Evolutionary conservation across 1,140 invertebrate species (phyloP).

Genomic region (Penaeus indicus): DNA sequence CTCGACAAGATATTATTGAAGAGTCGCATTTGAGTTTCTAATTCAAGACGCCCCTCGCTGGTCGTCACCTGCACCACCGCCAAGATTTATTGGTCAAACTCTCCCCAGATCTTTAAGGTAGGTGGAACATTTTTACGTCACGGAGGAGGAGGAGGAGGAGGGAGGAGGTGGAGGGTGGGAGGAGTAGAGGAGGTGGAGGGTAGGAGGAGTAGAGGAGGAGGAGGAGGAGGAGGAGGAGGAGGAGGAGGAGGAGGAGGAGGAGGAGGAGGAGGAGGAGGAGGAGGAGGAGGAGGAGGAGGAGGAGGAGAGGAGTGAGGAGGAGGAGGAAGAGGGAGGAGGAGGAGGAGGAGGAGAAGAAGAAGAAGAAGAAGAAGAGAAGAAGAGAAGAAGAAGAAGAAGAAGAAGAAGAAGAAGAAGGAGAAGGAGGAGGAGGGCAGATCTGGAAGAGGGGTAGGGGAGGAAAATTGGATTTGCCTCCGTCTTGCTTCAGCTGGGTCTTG

Average conservation of each 20-base stretch:
- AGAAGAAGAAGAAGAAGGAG: no score
- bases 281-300: not conserved
- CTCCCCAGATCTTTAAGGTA: conserved; percentile 46
- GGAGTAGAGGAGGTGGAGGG: no score
- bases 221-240: not conserved
- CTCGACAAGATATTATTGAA: no score
- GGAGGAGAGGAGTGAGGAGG: no score
- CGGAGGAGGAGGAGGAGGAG: conserved; percentile 6
- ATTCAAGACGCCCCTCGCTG: not conserved
- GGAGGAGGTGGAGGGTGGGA: not conserved
- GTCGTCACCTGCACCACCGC: conserved; percentile 20
- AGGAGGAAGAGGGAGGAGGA: not conserved
- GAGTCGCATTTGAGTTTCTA: not conserved
- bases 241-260: not conserved
- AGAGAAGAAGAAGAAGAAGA: not conserved
- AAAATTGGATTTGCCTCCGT: no score
- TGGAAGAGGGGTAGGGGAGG: no score
- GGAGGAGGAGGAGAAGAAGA: not conserved
- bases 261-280: not conserved
- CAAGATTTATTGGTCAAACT: conserved; percentile 54
- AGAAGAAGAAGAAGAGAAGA: not conserved
- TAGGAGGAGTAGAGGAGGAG: not conserved
- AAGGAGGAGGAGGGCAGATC: no score
- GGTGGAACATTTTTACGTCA: not conserved
- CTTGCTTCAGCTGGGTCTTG: no score